phyloP scores from a whole-genome alignment of 1,140 invertebrate species.

The Andricus grossulariae region DNA sequence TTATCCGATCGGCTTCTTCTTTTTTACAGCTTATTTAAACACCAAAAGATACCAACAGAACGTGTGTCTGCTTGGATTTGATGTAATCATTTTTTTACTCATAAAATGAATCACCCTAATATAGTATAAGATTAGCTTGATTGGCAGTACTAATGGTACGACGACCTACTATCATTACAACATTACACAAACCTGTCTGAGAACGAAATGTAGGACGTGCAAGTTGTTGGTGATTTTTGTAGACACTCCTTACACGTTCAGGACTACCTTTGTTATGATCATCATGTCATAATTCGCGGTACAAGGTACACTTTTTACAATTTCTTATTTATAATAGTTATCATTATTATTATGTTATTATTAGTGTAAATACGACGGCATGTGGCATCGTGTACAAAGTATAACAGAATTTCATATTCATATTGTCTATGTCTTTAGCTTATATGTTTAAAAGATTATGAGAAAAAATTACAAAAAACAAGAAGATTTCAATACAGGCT shows the following conservation, averaged over 20 bases:
- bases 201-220: conserved; percentile 54
- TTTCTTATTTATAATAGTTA: conserved; percentile 72
- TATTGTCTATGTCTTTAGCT: too few species aligned
- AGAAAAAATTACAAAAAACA: conserved; percentile 1
- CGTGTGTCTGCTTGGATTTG: too few species aligned
- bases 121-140: conserved; percentile 56
- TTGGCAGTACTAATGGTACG: conserved; percentile 52
- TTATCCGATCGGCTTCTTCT: too few species aligned
- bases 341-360: conserved; percentile 59
- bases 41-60: too few species aligned
- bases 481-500: not conserved
- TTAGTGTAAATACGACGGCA: conserved; percentile 49
- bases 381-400: conserved; percentile 59
- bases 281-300: conserved; percentile 60
- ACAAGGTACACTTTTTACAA: conserved; percentile 70
- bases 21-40: too few species aligned
- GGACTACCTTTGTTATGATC: conserved; percentile 59
- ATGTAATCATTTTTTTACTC: too few species aligned
- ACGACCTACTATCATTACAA: conserved; percentile 48
- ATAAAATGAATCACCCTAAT: not conserved
- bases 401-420: conserved; percentile 57
- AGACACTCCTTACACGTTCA: conserved; percentile 52
- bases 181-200: conserved; percentile 54
- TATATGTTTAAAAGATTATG: conserved; percentile 30
- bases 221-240: conserved; percentile 64